A percentile compares a stretch with the other conserved stretches of the same genome.
Evolutionary conservation across 2,113 vertebrate species (phyloP).

Genomic region (Macheiramphus alcinus): DNA sequence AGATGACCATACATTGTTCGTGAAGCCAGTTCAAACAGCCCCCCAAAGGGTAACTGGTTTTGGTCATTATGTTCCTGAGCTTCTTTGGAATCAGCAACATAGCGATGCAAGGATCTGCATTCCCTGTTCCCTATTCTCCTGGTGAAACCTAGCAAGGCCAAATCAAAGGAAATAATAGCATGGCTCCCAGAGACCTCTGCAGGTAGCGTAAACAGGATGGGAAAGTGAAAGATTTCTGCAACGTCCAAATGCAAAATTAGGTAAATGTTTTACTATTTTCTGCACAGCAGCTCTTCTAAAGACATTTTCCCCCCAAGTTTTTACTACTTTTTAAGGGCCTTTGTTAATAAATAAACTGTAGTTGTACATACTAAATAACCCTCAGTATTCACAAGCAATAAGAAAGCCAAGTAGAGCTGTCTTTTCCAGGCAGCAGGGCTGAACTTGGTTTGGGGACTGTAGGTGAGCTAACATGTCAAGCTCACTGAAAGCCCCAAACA

Average conservation of each 20-base stretch:
- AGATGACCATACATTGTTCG: background rate
- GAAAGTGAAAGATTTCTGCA: conserved; percentile 27
- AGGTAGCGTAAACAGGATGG: background rate
- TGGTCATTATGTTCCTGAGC: background rate
- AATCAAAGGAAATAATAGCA: background rate
- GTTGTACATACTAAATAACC: conserved; percentile 70
- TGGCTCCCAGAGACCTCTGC: background rate
- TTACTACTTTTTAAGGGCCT: conserved; percentile 69
- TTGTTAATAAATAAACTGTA: conserved; percentile 63
- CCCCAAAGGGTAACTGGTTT: background rate
- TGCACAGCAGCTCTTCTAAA: conserved; percentile 50
- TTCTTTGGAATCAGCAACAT: background rate
- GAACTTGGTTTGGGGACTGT: conserved; percentile 67
- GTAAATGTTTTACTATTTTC: conserved; percentile 34
- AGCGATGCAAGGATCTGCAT: background rate
- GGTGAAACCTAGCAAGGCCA: background rate
- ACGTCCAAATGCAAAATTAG: conserved; percentile 39
- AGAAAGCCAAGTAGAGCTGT: conserved; percentile 67
- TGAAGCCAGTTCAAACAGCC: background rate
- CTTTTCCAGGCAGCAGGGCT: conserved; percentile 55
- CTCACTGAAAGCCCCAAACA: conserved; percentile 65
- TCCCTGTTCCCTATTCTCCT: background rate
- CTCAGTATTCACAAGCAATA: conserved; percentile 84
- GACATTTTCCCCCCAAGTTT: background rate
- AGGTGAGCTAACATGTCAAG: conserved; percentile 53